Base-by-base conservation (phyloP, 2,797 vertebrate genomes). In the Saxicola maurus region DNA sequence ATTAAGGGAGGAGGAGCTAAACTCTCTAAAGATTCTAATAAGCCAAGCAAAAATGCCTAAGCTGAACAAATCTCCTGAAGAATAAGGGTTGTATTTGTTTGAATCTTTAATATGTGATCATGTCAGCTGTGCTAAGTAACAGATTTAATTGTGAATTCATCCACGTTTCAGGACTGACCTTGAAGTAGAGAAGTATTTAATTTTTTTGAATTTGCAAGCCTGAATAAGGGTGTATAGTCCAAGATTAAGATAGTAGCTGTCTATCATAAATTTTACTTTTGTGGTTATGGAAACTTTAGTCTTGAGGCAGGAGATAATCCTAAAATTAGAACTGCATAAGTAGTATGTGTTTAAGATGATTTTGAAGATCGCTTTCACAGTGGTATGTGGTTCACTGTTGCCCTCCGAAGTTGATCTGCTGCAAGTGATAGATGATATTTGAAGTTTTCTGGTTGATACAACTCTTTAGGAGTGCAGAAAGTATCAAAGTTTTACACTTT, bases 21-120 rank as follows among this genome's bases (percentile, higher is more conserved):
- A 83, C 55, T 84, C 56, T 59, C 27, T 74, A 52, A 81, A 64
- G 42, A 53, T 46, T 87, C 52, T 66, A 75, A 35, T 83, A 82
- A 81, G 56, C 71, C 52, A 35, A 75, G 76, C 27, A 91, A 86
- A 92, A 93, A 76, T 89, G 69, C 25, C 42, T 83, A 51, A 89
- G 45, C 69, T 60, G 46, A 89, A 62, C 83, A 87, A 83, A 69
- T 78, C 84, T 87, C 18, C 24, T 81, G 52, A 60, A 76, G 49
- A 90, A 43, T 81, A 93, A 80, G 56, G 20, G 31, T 57, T 80
- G 31, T 62, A 5, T 92, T 87, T 88, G 45, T 89, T 80, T 65
- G n/a, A 75, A 33, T 90, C 61, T 42, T 61, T 85, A 77, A 20
- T 87, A 37, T 12, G 37, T 77, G 73, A 42, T 89, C 65, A 11